These are phyloP conservation scores for Datnioides undecimradiatus DNA, from an alignment of 2,113 vertebrate species.

Conservation along the genomic window DNA sequence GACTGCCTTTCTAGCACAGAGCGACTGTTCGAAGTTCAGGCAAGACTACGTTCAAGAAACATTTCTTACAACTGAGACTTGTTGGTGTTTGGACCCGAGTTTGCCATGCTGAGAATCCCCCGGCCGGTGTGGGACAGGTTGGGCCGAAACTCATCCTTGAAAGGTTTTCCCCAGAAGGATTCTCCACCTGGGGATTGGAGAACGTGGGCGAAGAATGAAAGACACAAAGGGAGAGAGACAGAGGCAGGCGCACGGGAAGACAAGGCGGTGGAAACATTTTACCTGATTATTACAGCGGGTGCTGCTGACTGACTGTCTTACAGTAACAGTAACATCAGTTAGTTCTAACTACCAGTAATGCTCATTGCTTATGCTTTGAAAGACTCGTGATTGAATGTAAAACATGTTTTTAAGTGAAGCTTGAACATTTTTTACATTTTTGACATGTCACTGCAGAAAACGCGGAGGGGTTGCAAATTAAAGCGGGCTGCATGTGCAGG, in stretches of 20 bases:
- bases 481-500: background rate
- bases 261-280: background rate
- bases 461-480: background rate
- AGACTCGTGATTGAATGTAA: too few species aligned
- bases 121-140: slow-evolving; percentile 95
- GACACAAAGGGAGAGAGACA: background rate
- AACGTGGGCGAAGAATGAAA: background rate
- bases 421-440: background rate
- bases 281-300: background rate
- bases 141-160: slow-evolving; percentile 94
- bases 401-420: background rate
- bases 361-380: accelerated
- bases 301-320: too few species aligned
- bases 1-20: background rate
- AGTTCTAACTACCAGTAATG: too few species aligned
- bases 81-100: slow-evolving; percentile 97
- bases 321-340: too few species aligned
- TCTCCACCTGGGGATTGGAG: slow-evolving; percentile 87
- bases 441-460: background rate
- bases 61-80: slow-evolving; percentile 97
- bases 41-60: background rate
- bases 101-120: slow-evolving; percentile 97
- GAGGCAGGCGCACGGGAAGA: background rate
- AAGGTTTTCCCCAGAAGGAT: slow-evolving; percentile 95
- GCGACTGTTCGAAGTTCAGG: background rate